These are phyloP conservation scores for Aleiodes testaceus DNA, from an alignment of 2,888 invertebrate species.

Conservation along the genomic window DNA sequence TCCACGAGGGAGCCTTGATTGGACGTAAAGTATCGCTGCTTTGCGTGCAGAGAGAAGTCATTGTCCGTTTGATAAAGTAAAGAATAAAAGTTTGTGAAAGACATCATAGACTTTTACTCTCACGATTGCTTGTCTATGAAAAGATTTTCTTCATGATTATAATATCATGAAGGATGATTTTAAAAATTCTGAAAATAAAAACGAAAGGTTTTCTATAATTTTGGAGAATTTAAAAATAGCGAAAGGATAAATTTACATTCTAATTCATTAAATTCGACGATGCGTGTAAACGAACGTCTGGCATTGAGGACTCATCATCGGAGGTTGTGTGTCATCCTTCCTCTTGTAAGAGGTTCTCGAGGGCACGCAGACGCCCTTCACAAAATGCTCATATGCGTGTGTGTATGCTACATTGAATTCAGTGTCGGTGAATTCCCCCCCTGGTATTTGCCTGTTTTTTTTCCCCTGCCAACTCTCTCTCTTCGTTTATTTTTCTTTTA, in stretches of 20 bases:
- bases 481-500: neutral
- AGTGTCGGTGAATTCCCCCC: neutral
- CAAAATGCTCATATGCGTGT: slow-evolving; percentile 34
- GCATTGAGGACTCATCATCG: slow-evolving; percentile 47
- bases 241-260: too few relatives aligned
- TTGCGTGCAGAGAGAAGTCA: slow-evolving; percentile 26
- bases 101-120: slow-evolving; percentile 14
- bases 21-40: neutral
- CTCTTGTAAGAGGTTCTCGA: slow-evolving; percentile 49
- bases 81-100: slow-evolving; percentile 3
- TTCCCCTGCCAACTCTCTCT: neutral
- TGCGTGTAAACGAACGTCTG: slow-evolving; percentile 44
- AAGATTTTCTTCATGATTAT: too few relatives aligned
- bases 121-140: neutral
- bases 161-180: too few relatives aligned
- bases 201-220: too few relatives aligned
- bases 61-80: slow-evolving; percentile 21
- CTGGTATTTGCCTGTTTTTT: neutral
- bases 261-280: neutral
- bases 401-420: neutral
- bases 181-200: too few relatives aligned
- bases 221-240: too few relatives aligned
- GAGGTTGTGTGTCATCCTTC: slow-evolving; percentile 56
- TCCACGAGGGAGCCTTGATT: slow-evolving; percentile 12
- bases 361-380: slow-evolving; percentile 63